Conservation (phyloP, 2,888 invertebrate genomes). For the Aelia acuminata region DNA sequence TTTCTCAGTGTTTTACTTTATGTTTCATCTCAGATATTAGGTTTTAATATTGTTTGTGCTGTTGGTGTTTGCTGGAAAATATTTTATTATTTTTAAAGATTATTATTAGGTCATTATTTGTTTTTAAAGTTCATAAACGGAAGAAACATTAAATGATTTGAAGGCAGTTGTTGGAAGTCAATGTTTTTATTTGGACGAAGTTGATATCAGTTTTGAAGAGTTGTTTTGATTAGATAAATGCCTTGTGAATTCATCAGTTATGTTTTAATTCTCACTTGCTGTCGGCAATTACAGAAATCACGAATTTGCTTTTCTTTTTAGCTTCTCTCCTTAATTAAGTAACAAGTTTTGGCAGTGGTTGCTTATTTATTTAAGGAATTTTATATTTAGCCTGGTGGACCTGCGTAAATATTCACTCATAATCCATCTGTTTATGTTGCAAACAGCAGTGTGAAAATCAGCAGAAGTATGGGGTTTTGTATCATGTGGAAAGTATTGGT, state of each 20-base stretch:
- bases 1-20: not conserved
- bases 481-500: constrained; percentile 56
- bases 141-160: not conserved
- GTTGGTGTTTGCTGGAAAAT: not conserved
- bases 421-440: constrained; percentile 15
- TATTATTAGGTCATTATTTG: not conserved
- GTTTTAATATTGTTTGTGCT: not conserved
- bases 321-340: not conserved
- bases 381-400: constrained; percentile 45
- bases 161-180: not conserved
- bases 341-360: constrained; percentile 50
- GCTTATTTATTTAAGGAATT: constrained; percentile 46
- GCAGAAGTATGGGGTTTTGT: constrained; percentile 42
- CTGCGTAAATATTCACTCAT: constrained; percentile 17
- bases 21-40: not conserved
- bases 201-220: not conserved
- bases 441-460: not conserved
- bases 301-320: not conserved
- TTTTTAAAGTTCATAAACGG: not conserved
- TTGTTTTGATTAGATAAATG: constrained; percentile 25
- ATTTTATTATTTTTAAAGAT: not conserved
- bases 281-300: not conserved
- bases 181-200: not conserved
- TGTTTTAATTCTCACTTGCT: not conserved
- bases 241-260: constrained; percentile 13